phyloP scores from a whole-genome alignment of 1,140 invertebrate species.

The Mycetomoellerius zeteki region DNA sequence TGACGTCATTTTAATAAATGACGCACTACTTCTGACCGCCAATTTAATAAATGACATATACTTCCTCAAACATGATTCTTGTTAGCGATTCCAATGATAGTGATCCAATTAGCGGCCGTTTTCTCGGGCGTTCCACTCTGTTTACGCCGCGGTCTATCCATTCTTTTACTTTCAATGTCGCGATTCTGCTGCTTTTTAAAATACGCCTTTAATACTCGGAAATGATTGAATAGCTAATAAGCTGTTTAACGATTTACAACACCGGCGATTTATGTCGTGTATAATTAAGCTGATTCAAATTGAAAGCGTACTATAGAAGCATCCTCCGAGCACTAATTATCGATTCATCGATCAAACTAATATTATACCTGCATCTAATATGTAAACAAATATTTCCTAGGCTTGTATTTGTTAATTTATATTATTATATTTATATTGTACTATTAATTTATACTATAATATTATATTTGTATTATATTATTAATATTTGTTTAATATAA shows the following conservation, averaged over 20 bases:
- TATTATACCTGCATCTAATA: neutral
- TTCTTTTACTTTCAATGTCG: slow-evolving; percentile 55
- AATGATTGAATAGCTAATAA: slow-evolving; percentile 46
- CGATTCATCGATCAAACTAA: slow-evolving; percentile 31
- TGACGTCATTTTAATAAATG: no score
- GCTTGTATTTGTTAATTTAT: no score
- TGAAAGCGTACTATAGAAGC: slow-evolving; percentile 1
- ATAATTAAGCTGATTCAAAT: slow-evolving; percentile 49
- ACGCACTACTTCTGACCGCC: neutral
- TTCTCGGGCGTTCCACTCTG: slow-evolving; percentile 59
- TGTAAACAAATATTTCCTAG: neutral
- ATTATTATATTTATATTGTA: no score
- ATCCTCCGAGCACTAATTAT: neutral
- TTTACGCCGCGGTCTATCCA: slow-evolving; percentile 31
- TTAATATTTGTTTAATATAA: neutral
- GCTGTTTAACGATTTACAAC: slow-evolving; percentile 20
- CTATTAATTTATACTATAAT: no score
- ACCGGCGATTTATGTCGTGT: slow-evolving; percentile 33
- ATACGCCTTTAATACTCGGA: slow-evolving; percentile 27
- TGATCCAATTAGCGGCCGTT: slow-evolving; percentile 59
- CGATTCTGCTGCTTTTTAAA: slow-evolving; percentile 26
- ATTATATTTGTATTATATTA: no score
- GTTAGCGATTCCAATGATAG: slow-evolving; percentile 58
- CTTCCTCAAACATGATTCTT: slow-evolving; percentile 55
- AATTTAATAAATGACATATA: slow-evolving; percentile 30